Evolutionary conservation across 2,797 vertebrate species (phyloP), one percentile per base, ranked within the genome.

Genomic region (Octomys mimax): DNA sequence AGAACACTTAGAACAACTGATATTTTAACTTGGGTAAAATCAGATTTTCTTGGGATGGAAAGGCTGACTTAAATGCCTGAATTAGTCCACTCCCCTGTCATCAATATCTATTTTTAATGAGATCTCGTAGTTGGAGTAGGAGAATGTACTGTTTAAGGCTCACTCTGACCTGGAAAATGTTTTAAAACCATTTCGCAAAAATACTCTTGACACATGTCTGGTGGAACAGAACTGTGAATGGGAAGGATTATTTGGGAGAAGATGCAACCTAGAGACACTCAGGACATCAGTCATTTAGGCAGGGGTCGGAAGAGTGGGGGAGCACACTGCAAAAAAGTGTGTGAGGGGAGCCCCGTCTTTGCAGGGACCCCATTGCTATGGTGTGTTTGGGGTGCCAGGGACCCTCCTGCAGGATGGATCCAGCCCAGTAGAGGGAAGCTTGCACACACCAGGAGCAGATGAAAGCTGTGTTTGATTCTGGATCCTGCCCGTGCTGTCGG

Each of bases 381-480:
- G 0, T 33, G 26, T 2, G 8, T 82, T 36, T 14, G 0, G n/a
- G 46, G 5, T 49, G 14, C 36, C 33, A 12, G 66, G 88, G 12
- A 61, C 31, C n/a, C n/a, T 71, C 26, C 81, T 24, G 1, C 68
- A 80, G 93, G 87, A 82, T 0, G 24, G 22, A 61, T 39, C 39
- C 36, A 75, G 21, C 5, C 54, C 59, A 1, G 68, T 91, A 78
- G 68, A 94, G 61, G 33, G 78, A 86, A 49, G 83, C 77, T 46
- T 42, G 3, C 79, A 49, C 39, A 0, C 21, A 21, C n/a, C 11
- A 2, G 87, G 81, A 97, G 39, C 61, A 89, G 79, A 92, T 14
- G 42, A 77, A 91, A 82, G 94, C 91, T 31, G 64, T 62, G 70
- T 91, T 82, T 89, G 95, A 93, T 96, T 96, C 95, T 14, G 75